phyloP scores from a whole-genome alignment of 1,140 invertebrate genomes.

The Melanaphis sacchari region DNA sequence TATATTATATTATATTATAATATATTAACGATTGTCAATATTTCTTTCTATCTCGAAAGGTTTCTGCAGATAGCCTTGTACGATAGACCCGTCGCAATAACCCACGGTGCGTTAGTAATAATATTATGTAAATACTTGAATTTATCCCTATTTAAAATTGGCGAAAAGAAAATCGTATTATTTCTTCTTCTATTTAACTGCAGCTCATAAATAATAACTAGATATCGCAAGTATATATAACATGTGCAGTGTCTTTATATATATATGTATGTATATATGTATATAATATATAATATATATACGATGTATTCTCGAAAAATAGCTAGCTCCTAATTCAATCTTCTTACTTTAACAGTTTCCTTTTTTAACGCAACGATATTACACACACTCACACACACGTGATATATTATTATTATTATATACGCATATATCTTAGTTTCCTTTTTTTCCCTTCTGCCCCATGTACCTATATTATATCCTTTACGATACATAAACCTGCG shows the following conservation, averaged over 20 bases:
- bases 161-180: background rate
- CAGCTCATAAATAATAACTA: constrained; percentile 29
- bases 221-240: background rate
- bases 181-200: constrained; percentile 3
- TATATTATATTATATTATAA: too few relatives aligned
- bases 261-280: too few relatives aligned
- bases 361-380: background rate
- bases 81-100: background rate
- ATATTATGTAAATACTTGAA: constrained; percentile 6
- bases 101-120: background rate
- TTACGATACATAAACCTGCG: background rate
- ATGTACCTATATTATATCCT: background rate
- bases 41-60: background rate
- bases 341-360: background rate
- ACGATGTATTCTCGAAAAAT: background rate
- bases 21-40: too few relatives aligned
- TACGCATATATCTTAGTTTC: background rate
- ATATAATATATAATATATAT: too few relatives aligned
- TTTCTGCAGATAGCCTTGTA: too few relatives aligned
- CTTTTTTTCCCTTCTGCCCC: background rate
- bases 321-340: constrained; percentile 2
- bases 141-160: constrained; percentile 2
- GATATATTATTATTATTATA: constrained; percentile 22
- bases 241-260: background rate
- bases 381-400: background rate